Conservation (phyloP, 1,140 invertebrate genomes). For the Caenorhabditis briggsae region DNA sequence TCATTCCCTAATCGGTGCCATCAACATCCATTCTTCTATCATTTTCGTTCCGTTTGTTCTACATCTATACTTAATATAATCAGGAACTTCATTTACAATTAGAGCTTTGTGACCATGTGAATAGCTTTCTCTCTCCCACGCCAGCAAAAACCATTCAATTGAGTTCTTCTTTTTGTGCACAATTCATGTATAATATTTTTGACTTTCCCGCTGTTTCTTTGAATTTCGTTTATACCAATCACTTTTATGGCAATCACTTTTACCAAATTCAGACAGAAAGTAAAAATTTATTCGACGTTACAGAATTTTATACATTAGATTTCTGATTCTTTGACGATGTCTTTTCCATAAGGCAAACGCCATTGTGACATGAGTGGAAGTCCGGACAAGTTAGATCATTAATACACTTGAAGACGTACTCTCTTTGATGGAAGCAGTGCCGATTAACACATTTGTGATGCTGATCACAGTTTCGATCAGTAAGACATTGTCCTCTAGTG, state of each 20-base stretch:
- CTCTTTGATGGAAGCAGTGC: slow-evolving; percentile 11
- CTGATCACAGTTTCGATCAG: neutral
- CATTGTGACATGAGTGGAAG: slow-evolving; percentile 25
- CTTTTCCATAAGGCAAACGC: slow-evolving; percentile 24
- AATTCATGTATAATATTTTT: neutral
- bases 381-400: slow-evolving; percentile 28
- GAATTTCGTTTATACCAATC: neutral
- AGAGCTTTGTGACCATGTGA: slow-evolving; percentile 37
- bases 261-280: neutral
- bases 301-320: neutral
- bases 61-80: neutral
- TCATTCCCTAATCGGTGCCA: slow-evolving; percentile 36
- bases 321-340: neutral
- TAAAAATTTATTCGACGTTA: neutral
- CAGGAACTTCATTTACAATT: slow-evolving; percentile 10
- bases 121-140: neutral
- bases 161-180: neutral
- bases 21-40: slow-evolving; percentile 23
- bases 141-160: neutral
- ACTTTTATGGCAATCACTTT: neutral
- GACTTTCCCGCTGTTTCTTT: neutral
- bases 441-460: slow-evolving; percentile 31
- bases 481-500: slow-evolving; percentile 11
- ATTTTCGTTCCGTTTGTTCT: slow-evolving; percentile 1
- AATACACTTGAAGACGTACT: slow-evolving; percentile 41